Conservation (phyloP, 2,888 invertebrate species). For the Spisula subtruncata region DNA sequence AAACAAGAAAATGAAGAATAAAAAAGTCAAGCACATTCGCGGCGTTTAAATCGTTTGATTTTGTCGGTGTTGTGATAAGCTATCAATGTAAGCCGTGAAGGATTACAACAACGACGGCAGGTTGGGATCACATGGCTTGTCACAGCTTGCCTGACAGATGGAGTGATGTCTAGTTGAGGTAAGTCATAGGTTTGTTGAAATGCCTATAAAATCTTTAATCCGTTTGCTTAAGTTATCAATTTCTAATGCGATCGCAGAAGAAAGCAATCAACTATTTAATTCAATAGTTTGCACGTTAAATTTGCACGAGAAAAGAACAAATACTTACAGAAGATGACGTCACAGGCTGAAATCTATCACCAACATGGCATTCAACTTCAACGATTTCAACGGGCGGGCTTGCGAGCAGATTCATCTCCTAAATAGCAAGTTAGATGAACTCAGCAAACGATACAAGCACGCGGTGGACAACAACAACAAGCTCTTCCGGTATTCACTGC, state of each 20-base stretch:
- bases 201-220: background rate
- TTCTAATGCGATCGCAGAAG: background rate
- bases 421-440: slow-evolving; percentile 55
- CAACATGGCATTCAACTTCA: slow-evolving; percentile 60
- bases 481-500: slow-evolving; percentile 67
- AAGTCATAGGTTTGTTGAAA: background rate
- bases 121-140: background rate
- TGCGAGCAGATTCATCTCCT: slow-evolving; percentile 66
- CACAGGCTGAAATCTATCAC: slow-evolving; percentile 62
- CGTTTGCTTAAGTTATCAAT: background rate
- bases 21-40: too few relatives aligned
- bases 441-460: slow-evolving; percentile 62
- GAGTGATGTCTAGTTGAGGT: background rate
- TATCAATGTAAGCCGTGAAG: background rate
- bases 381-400: slow-evolving; percentile 59
- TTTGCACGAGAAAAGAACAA: too few relatives aligned
- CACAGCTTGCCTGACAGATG: background rate
- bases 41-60: too few relatives aligned
- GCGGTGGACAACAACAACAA: slow-evolving; percentile 55
- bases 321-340: background rate
- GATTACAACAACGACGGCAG: background rate
- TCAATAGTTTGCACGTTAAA: background rate
- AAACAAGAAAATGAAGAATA: too few relatives aligned
- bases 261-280: background rate
- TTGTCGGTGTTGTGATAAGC: background rate